Evolutionary conservation across 2,888 invertebrate genomes (phyloP).

Genomic region (Chrysotoxum bicinctum): DNA sequence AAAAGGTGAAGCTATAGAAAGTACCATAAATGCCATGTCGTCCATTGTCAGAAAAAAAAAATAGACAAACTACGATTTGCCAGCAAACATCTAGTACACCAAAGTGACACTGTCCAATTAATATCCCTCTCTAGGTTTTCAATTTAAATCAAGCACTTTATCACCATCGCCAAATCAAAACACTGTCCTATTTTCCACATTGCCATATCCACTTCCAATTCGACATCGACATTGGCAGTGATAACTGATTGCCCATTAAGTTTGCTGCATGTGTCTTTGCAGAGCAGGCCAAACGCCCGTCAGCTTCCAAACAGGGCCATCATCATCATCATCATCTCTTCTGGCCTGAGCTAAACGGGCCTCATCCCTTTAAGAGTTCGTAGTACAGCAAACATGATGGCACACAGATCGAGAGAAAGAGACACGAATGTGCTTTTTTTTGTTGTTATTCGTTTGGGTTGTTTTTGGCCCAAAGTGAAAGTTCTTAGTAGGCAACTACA

Average conservation of each 20-base stretch:
- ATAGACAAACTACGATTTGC: constrained; percentile 2
- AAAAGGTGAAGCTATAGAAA: constrained; percentile 6
- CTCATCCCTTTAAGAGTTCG: constrained; percentile 34
- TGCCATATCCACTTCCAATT: constrained; percentile 12
- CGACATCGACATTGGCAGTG: constrained; percentile 46
- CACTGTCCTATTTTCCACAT: constrained; percentile 54
- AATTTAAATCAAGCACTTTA: constrained; percentile 62
- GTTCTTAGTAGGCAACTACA: constrained; percentile 48
- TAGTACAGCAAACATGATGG: constrained; percentile 36
- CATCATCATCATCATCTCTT: constrained; percentile 17
- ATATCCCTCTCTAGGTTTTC: constrained; percentile 52
- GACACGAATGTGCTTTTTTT: constrained; percentile 17
- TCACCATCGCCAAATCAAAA: constrained; percentile 61
- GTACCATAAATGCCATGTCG: constrained; percentile 1
- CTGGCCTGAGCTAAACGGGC: background rate
- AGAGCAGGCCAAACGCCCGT: constrained; percentile 24
- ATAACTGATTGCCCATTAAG: constrained; percentile 68
- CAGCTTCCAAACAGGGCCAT: constrained; percentile 24
- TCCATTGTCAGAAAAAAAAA: background rate
- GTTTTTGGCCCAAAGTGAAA: constrained; percentile 61
- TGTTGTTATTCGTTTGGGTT: background rate
- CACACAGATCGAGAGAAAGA: constrained; percentile 36
- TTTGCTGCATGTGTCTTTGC: background rate
- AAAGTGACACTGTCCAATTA: constrained; percentile 63
- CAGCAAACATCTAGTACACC: constrained; percentile 30